Evolutionary conservation across 2,113 vertebrate genomes (phyloP), one percentile per base, ranked within the genome.

Genomic region (Esox niger): DNA sequence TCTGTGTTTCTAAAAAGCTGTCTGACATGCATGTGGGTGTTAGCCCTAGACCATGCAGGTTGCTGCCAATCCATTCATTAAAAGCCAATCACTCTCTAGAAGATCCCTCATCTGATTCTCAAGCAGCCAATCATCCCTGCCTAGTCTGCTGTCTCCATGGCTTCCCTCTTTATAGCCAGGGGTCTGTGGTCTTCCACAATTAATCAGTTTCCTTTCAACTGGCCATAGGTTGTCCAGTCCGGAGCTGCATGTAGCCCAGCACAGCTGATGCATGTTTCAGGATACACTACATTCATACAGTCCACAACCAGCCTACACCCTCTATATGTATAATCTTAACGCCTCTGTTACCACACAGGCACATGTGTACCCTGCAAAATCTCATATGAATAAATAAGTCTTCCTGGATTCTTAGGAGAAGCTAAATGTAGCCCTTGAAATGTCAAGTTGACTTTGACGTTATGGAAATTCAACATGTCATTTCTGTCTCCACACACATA

Each of bases 381-480:
- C n/a, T n/a, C n/a, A n/a, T n/a, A n/a, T n/a, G n/a, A n/a, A n/a
- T n/a, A n/a, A n/a, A n/a, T n/a, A n/a, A n/a, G n/a, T n/a, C n/a
- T n/a, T n/a, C n/a, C n/a, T n/a, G n/a, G n/a, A n/a, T n/a, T n/a
- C n/a, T n/a, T n/a, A n/a, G n/a, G n/a, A n/a, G n/a, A n/a, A n/a
- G n/a, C n/a, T n/a, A n/a, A n/a, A 55, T 23, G 46, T 7, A 68
- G 68, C 64, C 64, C 67, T 47, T 21, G 2, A 79, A 2, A 33
- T 63, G 70, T 79, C 55, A 23, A 62, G 76, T 73, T 81, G 80
- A 78, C 80, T 85, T 82, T 86, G 80, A 84, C 58, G 79, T 82
- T 71, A 82, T 77, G 73, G 2, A 25, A 46, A 38, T 79, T 84
- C 55, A 76, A 80, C 85, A 88, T 83, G 81, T 81, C 82, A 77